A percentile compares a stretch with the other conserved stretches of the same genome.
phyloP scores from a whole-genome alignment of 1,140 invertebrate species.

The Psix sp. region DNA sequence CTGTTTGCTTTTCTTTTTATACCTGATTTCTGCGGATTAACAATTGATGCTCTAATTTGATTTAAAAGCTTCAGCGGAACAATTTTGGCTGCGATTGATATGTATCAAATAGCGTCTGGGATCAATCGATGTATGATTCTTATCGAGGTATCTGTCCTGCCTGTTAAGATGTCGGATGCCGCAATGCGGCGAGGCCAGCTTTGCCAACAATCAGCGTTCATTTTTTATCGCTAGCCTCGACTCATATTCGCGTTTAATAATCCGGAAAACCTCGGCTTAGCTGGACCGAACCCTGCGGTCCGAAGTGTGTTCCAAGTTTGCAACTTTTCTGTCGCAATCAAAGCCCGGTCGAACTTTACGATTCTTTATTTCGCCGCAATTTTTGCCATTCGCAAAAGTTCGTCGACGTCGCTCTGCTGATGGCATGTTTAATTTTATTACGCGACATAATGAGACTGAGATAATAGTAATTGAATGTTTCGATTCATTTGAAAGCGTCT shows the following conservation, averaged over 20 bases:
- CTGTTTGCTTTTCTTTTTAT: constrained; percentile 55
- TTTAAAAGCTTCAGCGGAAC: constrained; percentile 19
- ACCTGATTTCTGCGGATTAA: constrained; percentile 48
- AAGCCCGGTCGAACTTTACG: too few species aligned
- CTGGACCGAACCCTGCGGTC: constrained; percentile 5
- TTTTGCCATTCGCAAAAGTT: too few species aligned
- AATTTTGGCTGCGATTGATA: constrained; percentile 20
- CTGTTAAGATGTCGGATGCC: constrained; percentile 31
- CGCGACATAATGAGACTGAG: too few species aligned
- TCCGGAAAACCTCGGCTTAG: constrained; percentile 3
- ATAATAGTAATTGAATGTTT: too few species aligned
- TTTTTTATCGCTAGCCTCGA: constrained; percentile 24
- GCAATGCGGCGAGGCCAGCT: constrained; percentile 31
- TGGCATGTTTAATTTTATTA: too few species aligned
- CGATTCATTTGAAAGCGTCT: too few species aligned
- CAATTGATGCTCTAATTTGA: constrained; percentile 55
- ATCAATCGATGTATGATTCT: constrained; percentile 40
- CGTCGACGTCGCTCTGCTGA: too few species aligned
- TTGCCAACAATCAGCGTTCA: constrained; percentile 27
- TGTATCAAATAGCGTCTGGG: constrained; percentile 5
- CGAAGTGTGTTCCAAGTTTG: too few species aligned
- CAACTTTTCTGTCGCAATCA: too few species aligned
- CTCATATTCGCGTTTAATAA: constrained; percentile 27
- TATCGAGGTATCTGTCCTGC: constrained; percentile 17
- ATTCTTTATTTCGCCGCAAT: too few species aligned